Base-by-base conservation (phyloP, 1,140 invertebrate species). In the Oscheius sp. region DNA sequence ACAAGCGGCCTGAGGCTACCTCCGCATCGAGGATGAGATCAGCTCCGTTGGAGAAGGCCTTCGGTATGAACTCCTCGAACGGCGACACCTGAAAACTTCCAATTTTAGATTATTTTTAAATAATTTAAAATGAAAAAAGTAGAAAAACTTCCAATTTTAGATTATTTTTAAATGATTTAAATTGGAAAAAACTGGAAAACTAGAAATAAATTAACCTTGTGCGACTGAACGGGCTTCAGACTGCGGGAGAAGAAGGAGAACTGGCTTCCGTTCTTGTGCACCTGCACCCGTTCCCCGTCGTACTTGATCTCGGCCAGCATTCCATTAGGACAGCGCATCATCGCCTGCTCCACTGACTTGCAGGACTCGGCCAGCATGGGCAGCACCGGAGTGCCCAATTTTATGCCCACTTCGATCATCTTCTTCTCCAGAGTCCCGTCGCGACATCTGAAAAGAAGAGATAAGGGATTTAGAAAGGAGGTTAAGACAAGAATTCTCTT, bases 321-420 rank as follows among this genome's bases (percentile, higher is more conserved):
- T 36, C 23, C 36, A 20, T 38, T 38, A 3, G 32, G 32, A 42
- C 29, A 36, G 13, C n/a, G n/a, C 4, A 2, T 10, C 63, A 65
- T 65, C 3, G 63, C 63, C 63, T 65, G 63, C 29, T 65, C 63
- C 2, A 65, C 63, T 4, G 63, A 65, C 13, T 31, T n/a, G 31
- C 63, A 65, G 3, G 63, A 7, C 36, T 65, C 63, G 36, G 63
- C 63, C 63, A 38, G 63, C 63, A 65, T 35, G n/a, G 63, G 63
- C n/a, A 65, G 35, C 13, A 65, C 36, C 10, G 63, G 31, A 65
- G 63, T 65, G 2, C 32, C 32, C 13, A 65, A 36, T 18, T 23
- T 23, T 4, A 65, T 42, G 13, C 63, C 63, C 3, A 42, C 32
- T 42, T 34, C 32, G 32, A 65, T 65, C 3, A 15, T 28, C 35